These are phyloP conservation scores for Myotis lucifugus DNA, from an alignment of 2,113 vertebrate species.

Conservation along the genomic window DNA sequence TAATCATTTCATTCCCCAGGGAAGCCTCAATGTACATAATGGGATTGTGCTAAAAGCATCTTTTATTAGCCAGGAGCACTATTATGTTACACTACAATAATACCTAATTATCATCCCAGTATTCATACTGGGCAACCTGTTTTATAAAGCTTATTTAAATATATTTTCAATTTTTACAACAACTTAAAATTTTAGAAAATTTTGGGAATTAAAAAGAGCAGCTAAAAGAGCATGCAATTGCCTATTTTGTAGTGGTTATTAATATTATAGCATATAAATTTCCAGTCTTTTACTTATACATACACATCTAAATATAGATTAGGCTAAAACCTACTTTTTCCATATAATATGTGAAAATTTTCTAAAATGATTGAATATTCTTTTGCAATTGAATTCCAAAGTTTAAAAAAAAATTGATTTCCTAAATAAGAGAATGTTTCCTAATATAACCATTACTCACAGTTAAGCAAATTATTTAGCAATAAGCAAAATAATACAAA, in stretches of 20 bases:
- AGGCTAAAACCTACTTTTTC: neutral
- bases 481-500: conserved; percentile 39
- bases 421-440: conserved; percentile 30
- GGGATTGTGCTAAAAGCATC: neutral
- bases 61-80: neutral
- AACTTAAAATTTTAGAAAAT: conserved; percentile 54
- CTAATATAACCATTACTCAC: conserved; percentile 7
- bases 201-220: neutral
- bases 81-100: neutral
- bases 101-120: conserved; percentile 6
- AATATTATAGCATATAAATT: neutral
- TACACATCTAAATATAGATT: neutral
- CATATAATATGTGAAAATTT: neutral
- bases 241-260: neutral
- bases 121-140: neutral
- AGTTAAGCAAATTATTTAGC: conserved; percentile 18
- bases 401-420: neutral
- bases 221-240: neutral
- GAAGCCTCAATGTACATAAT: neutral
- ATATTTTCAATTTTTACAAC: neutral
- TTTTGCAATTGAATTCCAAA: conserved; percentile 6
- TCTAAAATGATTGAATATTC: neutral
- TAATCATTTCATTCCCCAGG: neutral
- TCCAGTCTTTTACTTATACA: neutral
- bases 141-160: conserved; percentile 28